Percentiles rank a stretch among this genome's conserved stretches.
These are phyloP conservation scores for Coecobrya sp. DNA, from an alignment of 2,888 invertebrate species.

Conservation along the genomic window DNA sequence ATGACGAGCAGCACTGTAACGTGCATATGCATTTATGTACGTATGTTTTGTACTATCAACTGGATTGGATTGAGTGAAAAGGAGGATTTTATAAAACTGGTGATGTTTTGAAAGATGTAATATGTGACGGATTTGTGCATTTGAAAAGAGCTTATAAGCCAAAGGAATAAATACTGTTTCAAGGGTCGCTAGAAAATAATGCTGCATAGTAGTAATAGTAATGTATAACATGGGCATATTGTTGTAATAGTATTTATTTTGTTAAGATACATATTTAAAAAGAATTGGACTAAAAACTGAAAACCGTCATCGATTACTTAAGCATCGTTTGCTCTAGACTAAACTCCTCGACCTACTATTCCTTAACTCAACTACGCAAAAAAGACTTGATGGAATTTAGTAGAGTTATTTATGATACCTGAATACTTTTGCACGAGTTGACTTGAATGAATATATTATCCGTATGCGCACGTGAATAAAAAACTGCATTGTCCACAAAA, in stretches of 20 bases:
- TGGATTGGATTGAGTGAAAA: conserved; percentile 46
- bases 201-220: background rate
- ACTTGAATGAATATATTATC: background rate
- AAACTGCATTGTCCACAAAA: conserved; percentile 53
- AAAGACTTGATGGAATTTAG: background rate
- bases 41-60: conserved; percentile 42
- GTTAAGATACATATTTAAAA: background rate
- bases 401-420: conserved; percentile 38
- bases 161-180: conserved; percentile 39
- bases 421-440: conserved; percentile 33
- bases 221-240: no score
- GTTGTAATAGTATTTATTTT: no score
- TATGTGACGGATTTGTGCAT: conserved; percentile 83
- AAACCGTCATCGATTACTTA: background rate
- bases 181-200: conserved; percentile 16
- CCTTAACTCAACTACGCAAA: conserved; percentile 5
- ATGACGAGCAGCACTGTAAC: conserved; percentile 38
- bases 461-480: conserved; percentile 33
- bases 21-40: background rate
- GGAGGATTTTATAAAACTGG: conserved; percentile 34
- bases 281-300: background rate
- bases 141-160: conserved; percentile 49
- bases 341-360: background rate
- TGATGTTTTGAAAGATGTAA: conserved; percentile 76
- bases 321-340: background rate